A percentile compares a stretch with the other conserved stretches of the same genome.
Evolutionary conservation across 2,113 vertebrate species (phyloP).

Genomic region (Gila orcuttii): DNA sequence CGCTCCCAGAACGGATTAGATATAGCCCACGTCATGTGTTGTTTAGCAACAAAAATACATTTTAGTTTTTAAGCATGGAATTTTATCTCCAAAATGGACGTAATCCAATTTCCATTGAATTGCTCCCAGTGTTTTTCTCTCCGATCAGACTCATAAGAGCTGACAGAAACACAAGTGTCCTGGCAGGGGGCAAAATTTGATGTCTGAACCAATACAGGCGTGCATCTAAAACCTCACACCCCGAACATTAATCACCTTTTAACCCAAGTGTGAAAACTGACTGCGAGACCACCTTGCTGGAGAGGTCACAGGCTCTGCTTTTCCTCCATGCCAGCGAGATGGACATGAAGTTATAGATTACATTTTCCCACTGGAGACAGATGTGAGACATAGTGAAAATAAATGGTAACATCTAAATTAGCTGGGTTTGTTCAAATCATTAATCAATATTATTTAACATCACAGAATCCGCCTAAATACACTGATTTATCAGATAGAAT

Average conservation of each 20-base stretch:
- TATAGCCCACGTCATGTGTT: conserved; percentile 50
- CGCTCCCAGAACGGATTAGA: conserved; percentile 49
- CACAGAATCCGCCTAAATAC: background rate
- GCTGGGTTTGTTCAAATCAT: too few relatives aligned
- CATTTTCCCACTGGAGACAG: background rate
- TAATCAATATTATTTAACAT: background rate
- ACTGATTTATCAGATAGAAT: background rate
- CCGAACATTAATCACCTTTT: conserved; percentile 41
- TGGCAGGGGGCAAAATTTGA: conserved; percentile 36
- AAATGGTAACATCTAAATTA: too few relatives aligned
- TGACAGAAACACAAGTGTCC: conserved; percentile 50
- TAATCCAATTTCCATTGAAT: conserved; percentile 66
- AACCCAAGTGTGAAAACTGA: conserved; percentile 26
- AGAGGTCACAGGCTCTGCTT: background rate
- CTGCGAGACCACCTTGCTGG: background rate
- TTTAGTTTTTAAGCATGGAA: conserved; percentile 57
- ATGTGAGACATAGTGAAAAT: too few relatives aligned
- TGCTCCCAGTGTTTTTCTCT: conserved; percentile 48
- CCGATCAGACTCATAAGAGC: conserved; percentile 47
- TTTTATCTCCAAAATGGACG: conserved; percentile 60
- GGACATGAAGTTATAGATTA: background rate
- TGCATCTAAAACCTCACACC: conserved; percentile 25
- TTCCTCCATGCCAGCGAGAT: background rate
- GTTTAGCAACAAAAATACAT: conserved; percentile 55
- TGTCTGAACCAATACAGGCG: conserved; percentile 47